phyloP scores from a whole-genome alignment of 92 coral and sea anemone species.

The Bergia puertoricense region DNA sequence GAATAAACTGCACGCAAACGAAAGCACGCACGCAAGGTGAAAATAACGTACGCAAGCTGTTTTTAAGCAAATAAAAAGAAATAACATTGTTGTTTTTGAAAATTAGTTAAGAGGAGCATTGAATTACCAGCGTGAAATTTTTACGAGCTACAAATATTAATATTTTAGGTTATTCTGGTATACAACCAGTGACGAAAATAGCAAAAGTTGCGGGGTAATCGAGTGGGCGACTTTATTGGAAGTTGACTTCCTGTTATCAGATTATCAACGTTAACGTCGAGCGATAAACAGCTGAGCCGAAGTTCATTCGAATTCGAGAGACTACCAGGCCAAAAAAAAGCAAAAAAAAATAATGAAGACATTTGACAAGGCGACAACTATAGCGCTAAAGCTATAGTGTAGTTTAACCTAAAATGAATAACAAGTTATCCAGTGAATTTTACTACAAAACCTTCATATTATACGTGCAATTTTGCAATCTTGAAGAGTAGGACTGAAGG shows the following conservation, averaged over 20 bases:
- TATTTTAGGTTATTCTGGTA: background rate
- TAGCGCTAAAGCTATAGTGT: background rate
- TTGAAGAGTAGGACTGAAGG: no score
- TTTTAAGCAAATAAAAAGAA: no score
- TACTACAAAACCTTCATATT: no score
- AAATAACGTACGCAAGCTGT: no score
- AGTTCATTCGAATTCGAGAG: background rate
- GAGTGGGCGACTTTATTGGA: background rate
- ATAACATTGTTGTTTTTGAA: no score
- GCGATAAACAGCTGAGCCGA: background rate
- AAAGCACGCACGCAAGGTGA: no score
- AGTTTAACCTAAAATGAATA: background rate
- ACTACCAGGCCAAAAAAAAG: no score
- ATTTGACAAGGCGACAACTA: background rate
- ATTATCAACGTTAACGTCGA: background rate
- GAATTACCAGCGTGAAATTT: background rate
- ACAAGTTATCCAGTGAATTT: background rate
- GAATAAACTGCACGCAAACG: no score
- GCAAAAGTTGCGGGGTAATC: background rate
- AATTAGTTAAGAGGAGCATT: no score
- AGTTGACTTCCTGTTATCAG: background rate
- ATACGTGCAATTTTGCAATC: no score
- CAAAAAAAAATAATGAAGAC: no score
- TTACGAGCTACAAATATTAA: no score
- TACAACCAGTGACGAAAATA: background rate